These are phyloP conservation scores for Drosophila sulfurigaster DNA, from an alignment of 1,140 invertebrate species.

Conservation along the genomic window DNA sequence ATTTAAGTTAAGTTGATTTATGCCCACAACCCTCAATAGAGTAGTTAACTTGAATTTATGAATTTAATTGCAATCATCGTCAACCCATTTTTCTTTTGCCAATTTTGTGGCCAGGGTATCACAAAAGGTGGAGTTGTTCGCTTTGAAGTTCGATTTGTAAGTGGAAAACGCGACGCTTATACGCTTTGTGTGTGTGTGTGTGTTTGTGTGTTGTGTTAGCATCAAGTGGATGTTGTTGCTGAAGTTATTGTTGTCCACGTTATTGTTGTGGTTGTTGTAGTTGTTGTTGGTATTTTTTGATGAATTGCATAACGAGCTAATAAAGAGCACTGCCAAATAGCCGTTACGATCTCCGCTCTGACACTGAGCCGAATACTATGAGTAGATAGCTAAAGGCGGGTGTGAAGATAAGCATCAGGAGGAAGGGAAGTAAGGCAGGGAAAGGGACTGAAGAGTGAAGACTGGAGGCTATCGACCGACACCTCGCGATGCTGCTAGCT, in stretches of 20 bases:
- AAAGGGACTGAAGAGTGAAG: neutral
- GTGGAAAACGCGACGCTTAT: slow-evolving; percentile 7
- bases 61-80: no score
- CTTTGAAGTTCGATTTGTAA: slow-evolving; percentile 6
- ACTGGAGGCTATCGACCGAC: slow-evolving; percentile 4
- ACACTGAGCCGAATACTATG: slow-evolving; percentile 25
- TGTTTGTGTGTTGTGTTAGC: slow-evolving; percentile 25
- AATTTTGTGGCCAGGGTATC: neutral
- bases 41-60: no score
- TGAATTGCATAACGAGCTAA: slow-evolving; percentile 66
- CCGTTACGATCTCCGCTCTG: slow-evolving; percentile 1
- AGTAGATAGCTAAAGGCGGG: neutral
- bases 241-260: neutral
- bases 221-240: slow-evolving; percentile 9
- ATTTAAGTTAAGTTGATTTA: no score
- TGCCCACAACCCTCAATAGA: no score
- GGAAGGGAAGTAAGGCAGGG: neutral
- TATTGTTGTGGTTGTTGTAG: neutral
- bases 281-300: slow-evolving; percentile 29
- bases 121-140: slow-evolving; percentile 9
- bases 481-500: neutral
- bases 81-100: no score
- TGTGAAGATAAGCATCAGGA: neutral
- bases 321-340: slow-evolving; percentile 44
- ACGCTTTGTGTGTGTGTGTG: no score